Base-by-base conservation (phyloP, 2,113 vertebrate species). In the Eptatretus burgeri region DNA sequence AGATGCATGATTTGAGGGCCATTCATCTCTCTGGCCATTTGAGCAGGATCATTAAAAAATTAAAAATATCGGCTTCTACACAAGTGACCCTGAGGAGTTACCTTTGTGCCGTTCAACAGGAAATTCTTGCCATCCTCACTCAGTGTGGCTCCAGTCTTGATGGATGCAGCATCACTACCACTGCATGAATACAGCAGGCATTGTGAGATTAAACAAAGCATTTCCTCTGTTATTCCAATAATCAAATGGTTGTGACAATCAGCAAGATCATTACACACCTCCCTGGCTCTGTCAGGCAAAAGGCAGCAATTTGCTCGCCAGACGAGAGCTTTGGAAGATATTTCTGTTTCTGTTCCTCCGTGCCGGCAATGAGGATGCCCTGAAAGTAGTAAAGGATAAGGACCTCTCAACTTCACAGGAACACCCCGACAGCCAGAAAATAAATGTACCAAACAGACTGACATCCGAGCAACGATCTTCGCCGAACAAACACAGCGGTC, bases 101-200 rank as follows among this genome's bases (percentile, higher is more conserved):
- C 91, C 85, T 98, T 98, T 62, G 83, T 81, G 62, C 86, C 86
- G 2, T 71, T 98, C 64, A 98, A 62, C 13, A 87, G 10, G 66
- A 77, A 98, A 70, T 81, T 67, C 27, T 76, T 87, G 49, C 80
- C 78, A 50, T 98, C 91, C 51, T 83, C 79, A 63, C 80, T 82
- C 52, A 82, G 68, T 0, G 76, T 79, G 13, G 84, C 91, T 20
- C 78, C 79, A 19, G 78, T 78, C 73, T 78, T 78, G 70, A 98
- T 89, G 63, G 89, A 98, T 1, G 87, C 89, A 2, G 81, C 84
- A 64, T 98, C 89, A 14, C 87, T 98, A 49, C 91, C 91, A 69
- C 91, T 95, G 72, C 1, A 49, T 69, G 70, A 52, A 50, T 19
- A 72, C 9, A 62, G 18, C 51, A 50, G 62, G 5, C 16, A 2